phyloP scores from a whole-genome alignment of 35 echinoderm and acorn worm genomes.

The Stichopus chloronotus region DNA sequence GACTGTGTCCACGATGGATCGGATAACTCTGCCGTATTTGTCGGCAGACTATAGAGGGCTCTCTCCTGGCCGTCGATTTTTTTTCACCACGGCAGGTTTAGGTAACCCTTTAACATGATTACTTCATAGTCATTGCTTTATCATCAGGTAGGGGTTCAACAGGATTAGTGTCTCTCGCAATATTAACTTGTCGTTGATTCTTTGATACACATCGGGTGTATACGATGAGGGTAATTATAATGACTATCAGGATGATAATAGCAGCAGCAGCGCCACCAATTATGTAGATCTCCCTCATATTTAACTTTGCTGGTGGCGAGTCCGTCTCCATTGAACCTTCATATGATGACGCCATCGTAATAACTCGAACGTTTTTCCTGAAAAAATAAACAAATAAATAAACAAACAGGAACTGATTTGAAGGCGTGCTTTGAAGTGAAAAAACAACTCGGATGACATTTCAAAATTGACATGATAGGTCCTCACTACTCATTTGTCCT shows the following conservation, averaged over 20 bases:
- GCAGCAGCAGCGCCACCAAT: background rate
- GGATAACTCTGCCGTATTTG: too few species aligned
- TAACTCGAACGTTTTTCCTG: background rate
- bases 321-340: background rate
- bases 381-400: background rate
- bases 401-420: too few species aligned
- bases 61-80: too few species aligned
- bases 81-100: too few species aligned
- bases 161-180: background rate
- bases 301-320: background rate
- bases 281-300: background rate
- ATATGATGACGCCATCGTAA: background rate
- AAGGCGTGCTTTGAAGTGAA: too few species aligned
- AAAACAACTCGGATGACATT: too few species aligned
- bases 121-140: too few species aligned
- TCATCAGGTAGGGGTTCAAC: background rate
- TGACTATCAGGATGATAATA: background rate
- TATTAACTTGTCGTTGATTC: background rate
- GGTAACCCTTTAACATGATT: too few species aligned
- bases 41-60: too few species aligned
- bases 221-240: background rate
- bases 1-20: too few species aligned
- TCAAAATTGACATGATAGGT: too few species aligned
- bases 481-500: too few species aligned
- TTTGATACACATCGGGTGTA: background rate